Evolutionary conservation across 2,888 invertebrate species (phyloP), one percentile per base, ranked within the genome.

Genomic region (Polydrusus tereticollis): DNA sequence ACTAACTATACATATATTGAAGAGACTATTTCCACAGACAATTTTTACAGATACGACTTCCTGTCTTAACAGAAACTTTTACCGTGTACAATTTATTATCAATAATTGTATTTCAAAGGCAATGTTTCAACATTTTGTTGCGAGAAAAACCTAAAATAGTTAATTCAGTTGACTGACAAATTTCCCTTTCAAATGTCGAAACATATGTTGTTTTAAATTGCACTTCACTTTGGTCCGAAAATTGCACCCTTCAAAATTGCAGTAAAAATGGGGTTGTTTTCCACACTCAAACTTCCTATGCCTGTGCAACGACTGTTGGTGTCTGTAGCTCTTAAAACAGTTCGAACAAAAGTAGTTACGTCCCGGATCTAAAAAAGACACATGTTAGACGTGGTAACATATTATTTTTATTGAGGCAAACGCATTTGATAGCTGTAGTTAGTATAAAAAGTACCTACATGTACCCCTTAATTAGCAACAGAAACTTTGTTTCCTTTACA

Each of bases 271-370:
- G 0, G 77, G 76, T 21, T 76, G 77, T 47, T 77, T 76, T 3
- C 79, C 79, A 23, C 79, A 79, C 29, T 79, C 79, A 58, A 76
- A 77, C 23, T 77, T 77, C 55, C 67, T 63, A 43, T 79, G 79
- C 26, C 77, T 73, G 47, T 76, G 75, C n/a, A 79, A 52, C 8
- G 79, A 77, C 16, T 75, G 76, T 60, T 76, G 76, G 50, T 78
- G 77, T 36, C 75, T 76, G 64, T 79, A 79, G 4, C 62, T 69
- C 21, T 73, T 76, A 21, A 69, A 69, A 58, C 77, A 77, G 8
- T 69, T 72, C 12, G 58, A 41, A 45, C 77, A 77, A 7, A 69
- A 63, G 23, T 63, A 68, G 33, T 63, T 63, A 16, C 68, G 57
- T 2, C 47, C 58, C 6, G 55, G 14, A 64, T 52, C 72, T 72